Evolutionary conservation across 2,888 invertebrate genomes (phyloP), one percentile per base, ranked within the genome.

Genomic region (Melipona beecheii): DNA sequence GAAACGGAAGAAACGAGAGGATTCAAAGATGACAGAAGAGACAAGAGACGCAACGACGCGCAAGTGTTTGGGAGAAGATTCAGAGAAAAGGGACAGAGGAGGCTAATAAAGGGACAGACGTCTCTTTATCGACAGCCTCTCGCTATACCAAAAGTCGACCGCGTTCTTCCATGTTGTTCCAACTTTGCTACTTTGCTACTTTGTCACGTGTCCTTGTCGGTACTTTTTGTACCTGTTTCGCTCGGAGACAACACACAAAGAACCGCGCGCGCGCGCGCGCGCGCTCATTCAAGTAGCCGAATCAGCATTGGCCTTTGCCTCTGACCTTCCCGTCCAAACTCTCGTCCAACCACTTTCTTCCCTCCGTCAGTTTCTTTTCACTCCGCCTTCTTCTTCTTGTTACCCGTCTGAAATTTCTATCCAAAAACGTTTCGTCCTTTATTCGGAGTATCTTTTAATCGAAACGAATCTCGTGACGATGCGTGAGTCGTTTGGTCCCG

Each of bases 231-330:
- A n/a, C 68, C 58, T 56, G 74, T 75, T 65, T 75, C 54, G 36
- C 9, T 24, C 19, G 17, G 21, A 31, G 73, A 65, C 43, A 36
- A 54, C 64, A 4, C 50, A 66, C 19, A 56, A 43, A 75, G 74
- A 15, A 54, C 31, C 31, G 31, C 31, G 31, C 31, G 13, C 43
- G 43, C 13, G 17, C 31, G 31, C 31, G 31, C 31, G 13, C 43
- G 43, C 13, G 17, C 9, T 9, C 43, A 24, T 43, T 56, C 49
- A 56, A 75, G 56, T 75, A 43, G 68, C 75, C 49, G 75, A 68
- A 68, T 75, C 75, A 75, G 75, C 66, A 58, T 50, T n/a, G 66
- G 49, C 49, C 31, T 36, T 24, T 54, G 5, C 73, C 19, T 21
- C 15, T n/a, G 52, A 64, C 36, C 52, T 73, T 62, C 50, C 62